These are phyloP conservation scores for Acipenser transmontanus DNA, from an alignment of 2,797 vertebrate species.

Conservation along the genomic window DNA sequence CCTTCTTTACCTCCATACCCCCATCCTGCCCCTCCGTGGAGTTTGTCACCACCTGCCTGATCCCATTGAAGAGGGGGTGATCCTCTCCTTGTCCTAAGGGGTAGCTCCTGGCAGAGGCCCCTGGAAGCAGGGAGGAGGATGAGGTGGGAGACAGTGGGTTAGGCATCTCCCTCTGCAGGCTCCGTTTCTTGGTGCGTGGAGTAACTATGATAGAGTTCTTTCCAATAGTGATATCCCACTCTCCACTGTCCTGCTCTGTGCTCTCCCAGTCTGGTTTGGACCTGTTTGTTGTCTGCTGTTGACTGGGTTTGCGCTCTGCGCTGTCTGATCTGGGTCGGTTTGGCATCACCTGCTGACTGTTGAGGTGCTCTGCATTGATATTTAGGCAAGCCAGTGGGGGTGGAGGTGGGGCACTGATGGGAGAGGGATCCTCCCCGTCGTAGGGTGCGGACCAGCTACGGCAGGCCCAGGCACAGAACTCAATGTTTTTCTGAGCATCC, in stretches of 20 bases:
- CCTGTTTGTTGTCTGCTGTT: conserved; percentile 47
- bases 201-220: conserved; percentile 67
- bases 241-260: conserved; percentile 65
- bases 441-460: conserved; percentile 88
- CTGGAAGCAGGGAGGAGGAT: conserved; percentile 30
- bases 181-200: conserved; percentile 85
- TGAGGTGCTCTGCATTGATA: conserved; percentile 58
- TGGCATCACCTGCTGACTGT: conserved; percentile 28
- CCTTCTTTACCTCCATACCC: conserved; percentile 74
- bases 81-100: conserved; percentile 32
- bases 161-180: conserved; percentile 58
- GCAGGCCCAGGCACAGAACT: conserved; percentile 79
- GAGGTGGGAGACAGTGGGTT: conserved; percentile 6
- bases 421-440: conserved; percentile 79
- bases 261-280: conserved; percentile 60
- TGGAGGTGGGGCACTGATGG: conserved; percentile 49
- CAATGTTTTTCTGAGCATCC: conserved; percentile 73
- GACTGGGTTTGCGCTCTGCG: conserved; percentile 32
- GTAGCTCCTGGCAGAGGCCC: conserved; percentile 28
- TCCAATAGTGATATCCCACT: conserved; percentile 66
- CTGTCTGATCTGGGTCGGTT: conserved; percentile 14
- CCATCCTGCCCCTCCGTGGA: conserved; percentile 48
- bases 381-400: conserved; percentile 31
- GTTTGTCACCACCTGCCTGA: conserved; percentile 21
- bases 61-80: conserved; percentile 62